phyloP scores from a whole-genome alignment of 2,113 vertebrate species.

The Oreotrochilus melanogaster region DNA sequence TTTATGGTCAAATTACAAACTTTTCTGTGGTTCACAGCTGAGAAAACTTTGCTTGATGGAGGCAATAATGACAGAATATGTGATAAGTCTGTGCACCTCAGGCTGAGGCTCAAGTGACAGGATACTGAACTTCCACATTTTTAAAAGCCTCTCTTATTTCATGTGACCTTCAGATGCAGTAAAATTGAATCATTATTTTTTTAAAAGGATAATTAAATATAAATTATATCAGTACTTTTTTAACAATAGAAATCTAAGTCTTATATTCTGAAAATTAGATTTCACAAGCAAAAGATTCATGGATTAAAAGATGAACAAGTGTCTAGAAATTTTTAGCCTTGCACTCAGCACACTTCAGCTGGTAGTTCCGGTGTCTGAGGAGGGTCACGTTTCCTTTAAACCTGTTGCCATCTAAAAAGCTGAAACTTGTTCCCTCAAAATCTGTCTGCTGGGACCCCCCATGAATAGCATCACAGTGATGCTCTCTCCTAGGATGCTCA shows the following conservation, averaged over 20 bases:
- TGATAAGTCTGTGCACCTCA: background rate
- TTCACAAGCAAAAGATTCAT: background rate
- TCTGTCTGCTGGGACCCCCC: background rate
- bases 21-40: background rate
- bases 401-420: background rate
- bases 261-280: background rate
- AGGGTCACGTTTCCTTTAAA: background rate
- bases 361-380: background rate
- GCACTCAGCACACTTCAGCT: background rate
- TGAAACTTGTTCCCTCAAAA: background rate
- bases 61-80: background rate
- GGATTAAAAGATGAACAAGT: background rate
- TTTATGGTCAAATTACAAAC: background rate
- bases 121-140: background rate
- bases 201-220: background rate
- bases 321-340: background rate
- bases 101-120: accelerated
- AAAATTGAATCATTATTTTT: background rate
- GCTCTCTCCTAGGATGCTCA: background rate
- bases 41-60: background rate
- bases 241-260: background rate
- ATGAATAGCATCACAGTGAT: accelerated
- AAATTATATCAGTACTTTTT: background rate
- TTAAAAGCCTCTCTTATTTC: background rate
- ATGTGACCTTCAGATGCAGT: background rate